Percentiles rank a stretch among this genome's conserved stretches.
Conservation (phyloP, 2,113 vertebrate genomes). For the Atlantisia rogersi region DNA sequence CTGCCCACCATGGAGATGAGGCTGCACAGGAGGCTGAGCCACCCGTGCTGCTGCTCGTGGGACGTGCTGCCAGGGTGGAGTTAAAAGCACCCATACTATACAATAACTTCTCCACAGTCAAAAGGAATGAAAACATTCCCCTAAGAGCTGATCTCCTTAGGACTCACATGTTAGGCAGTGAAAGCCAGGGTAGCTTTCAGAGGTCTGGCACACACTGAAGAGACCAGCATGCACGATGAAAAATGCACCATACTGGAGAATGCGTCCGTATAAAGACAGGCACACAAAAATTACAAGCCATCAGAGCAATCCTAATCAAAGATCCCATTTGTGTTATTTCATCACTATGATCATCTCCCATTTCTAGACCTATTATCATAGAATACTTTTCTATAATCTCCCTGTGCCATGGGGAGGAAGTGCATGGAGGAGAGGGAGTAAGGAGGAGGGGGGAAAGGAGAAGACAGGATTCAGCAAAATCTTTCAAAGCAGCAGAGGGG, state of each 20-base stretch:
- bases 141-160: background rate
- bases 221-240: background rate
- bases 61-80: background rate
- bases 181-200: background rate
- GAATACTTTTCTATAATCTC: background rate
- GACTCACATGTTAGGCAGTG: fast-evolving
- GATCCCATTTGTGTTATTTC: background rate
- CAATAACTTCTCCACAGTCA: background rate
- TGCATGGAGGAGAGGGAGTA: background rate
- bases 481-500: background rate
- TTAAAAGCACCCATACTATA: background rate
- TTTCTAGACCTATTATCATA: background rate
- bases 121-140: background rate
- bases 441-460: background rate
- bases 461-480: background rate
- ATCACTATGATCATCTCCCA: background rate
- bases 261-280: background rate
- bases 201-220: background rate
- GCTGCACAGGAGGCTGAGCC: background rate
- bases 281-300: background rate
- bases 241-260: background rate
- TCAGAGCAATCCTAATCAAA: background rate
- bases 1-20: too few species aligned
- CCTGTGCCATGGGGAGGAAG: background rate
- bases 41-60: background rate